Evolutionary conservation across 53 echinoderm and acorn worm genomes (phyloP).

Genomic region (Mesocentrotus franciscanus): DNA sequence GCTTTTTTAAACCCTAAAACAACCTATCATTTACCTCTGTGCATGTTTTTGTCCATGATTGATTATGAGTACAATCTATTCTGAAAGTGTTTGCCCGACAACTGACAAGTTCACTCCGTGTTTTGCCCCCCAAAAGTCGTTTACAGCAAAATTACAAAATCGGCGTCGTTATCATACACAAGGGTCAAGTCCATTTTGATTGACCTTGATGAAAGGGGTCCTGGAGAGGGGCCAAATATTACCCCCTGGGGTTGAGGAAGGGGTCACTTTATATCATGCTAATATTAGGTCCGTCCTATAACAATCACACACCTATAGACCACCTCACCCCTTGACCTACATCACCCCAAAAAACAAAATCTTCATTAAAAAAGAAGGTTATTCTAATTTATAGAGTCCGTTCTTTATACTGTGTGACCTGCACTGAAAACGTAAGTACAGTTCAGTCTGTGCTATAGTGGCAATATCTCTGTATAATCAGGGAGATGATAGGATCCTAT

Average conservation of each 20-base stretch:
- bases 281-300: not conserved
- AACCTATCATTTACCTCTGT: not conserved
- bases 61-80: not conserved
- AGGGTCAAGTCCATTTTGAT: slow-evolving; percentile 19
- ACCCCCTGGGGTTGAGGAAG: not conserved
- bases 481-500: too few relatives aligned
- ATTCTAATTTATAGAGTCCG: too few relatives aligned
- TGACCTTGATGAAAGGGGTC: slow-evolving; percentile 20
- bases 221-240: slow-evolving; percentile 44
- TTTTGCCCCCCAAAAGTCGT: slow-evolving; percentile 1
- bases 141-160: slow-evolving; percentile 23
- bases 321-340: slow-evolving; percentile 20
- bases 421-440: too few relatives aligned
- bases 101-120: not conserved
- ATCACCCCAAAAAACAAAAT: not conserved
- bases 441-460: too few relatives aligned
- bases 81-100: slow-evolving; percentile 3
- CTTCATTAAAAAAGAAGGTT: not conserved
- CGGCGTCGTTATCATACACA: slow-evolving; percentile 21
- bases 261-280: not conserved
- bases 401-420: too few relatives aligned
- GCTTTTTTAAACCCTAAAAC: too few relatives aligned
- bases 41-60: not conserved
- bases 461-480: too few relatives aligned
- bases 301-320: not conserved